A percentile compares a stretch with the other conserved stretches of the same genome.
Evolutionary conservation across 2,888 invertebrate species (phyloP).

Genomic region (Halocaridina rubra): DNA sequence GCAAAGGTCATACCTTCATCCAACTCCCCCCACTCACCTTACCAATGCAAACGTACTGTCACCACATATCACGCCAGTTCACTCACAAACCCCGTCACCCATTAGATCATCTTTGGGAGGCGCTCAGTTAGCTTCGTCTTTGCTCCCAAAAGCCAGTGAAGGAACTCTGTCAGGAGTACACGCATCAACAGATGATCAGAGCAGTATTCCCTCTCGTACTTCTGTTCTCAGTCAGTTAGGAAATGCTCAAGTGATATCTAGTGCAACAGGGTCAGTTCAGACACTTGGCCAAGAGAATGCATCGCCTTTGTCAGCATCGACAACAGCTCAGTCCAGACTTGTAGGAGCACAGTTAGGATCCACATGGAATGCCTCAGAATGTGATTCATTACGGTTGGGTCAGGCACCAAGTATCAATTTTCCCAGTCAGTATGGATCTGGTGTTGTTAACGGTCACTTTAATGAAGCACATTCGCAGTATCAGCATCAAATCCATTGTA

Average conservation of each 20-base stretch:
- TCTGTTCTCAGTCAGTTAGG: not conserved
- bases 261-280: not conserved
- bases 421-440: not conserved
- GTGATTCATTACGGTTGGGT: not conserved
- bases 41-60: not conserved
- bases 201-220: not conserved
- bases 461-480: conserved; percentile 16
- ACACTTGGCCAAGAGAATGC: not conserved
- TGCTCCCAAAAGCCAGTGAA: not conserved
- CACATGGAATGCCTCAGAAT: conserved; percentile 3
- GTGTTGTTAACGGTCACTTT: conserved; percentile 31
- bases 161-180: not conserved
- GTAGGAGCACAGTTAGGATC: conserved; percentile 12
- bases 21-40: not conserved
- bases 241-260: conserved; percentile 17
- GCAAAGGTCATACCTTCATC: not conserved
- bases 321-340: not conserved
- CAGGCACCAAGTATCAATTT: not conserved
- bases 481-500: conserved; percentile 19
- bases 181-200: not conserved
- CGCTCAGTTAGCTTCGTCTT: conserved; percentile 1
- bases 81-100: conserved; percentile 28
- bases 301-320: not conserved
- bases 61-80: conserved; percentile 2
- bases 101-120: conserved; percentile 16